These are phyloP conservation scores for Baronia brevicornis DNA, from an alignment of 2,888 invertebrate species.

Conservation along the genomic window DNA sequence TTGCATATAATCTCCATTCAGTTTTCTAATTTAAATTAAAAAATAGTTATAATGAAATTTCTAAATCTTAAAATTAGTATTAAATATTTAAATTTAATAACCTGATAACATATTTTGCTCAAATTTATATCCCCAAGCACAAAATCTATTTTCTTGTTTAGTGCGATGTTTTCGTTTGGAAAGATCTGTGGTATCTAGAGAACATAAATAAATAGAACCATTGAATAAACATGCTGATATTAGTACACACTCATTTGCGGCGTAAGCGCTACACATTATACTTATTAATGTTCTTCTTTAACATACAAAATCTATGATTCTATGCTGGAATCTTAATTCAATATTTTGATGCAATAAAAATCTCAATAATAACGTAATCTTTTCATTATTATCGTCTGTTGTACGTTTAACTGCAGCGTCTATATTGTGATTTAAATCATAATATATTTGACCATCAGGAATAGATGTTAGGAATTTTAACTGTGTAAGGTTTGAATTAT, in stretches of 20 bases:
- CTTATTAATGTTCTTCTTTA: constrained; percentile 35
- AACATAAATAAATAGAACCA: constrained; percentile 33
- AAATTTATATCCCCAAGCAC: constrained; percentile 25
- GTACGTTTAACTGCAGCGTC: constrained; percentile 29
- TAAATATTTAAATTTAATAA: constrained; percentile 10
- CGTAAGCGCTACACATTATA: constrained; percentile 29
- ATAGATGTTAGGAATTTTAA: constrained; percentile 28
- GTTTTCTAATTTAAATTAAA: too few species aligned
- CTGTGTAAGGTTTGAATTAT: constrained; percentile 28
- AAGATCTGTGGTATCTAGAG: constrained; percentile 23
- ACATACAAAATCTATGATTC: constrained; percentile 23
- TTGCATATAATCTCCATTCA: too few species aligned
- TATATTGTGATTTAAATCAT: constrained; percentile 31
- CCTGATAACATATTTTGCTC: constrained; percentile 31
- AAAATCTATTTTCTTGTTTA: constrained; percentile 20
- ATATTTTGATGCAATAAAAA: constrained; percentile 25
- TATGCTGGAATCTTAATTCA: constrained; percentile 14
- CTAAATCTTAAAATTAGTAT: too few species aligned
- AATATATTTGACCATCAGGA: constrained; percentile 18
- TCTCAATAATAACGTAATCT: constrained; percentile 28
- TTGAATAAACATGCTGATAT: constrained; percentile 28
- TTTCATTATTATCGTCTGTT: constrained; percentile 30
- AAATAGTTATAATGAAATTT: too few species aligned
- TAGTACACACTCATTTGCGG: constrained; percentile 18
- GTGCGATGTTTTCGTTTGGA: constrained; percentile 16